These are phyloP conservation scores for Miltochrista miniata DNA, from an alignment of 2,888 invertebrate species.

Conservation along the genomic window DNA sequence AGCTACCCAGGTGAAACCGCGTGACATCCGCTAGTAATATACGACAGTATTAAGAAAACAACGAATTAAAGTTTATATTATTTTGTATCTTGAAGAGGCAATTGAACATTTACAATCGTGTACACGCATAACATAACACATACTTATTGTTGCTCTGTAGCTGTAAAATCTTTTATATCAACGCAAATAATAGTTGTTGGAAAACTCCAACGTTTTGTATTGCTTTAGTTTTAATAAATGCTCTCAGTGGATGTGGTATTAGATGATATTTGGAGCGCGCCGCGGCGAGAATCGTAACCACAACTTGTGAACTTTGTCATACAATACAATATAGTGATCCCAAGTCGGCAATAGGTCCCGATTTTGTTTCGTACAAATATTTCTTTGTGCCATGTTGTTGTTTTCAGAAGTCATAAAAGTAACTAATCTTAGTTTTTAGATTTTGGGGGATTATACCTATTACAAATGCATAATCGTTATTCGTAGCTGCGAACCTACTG, in stretches of 20 bases:
- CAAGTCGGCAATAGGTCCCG: slow-evolving; percentile 32
- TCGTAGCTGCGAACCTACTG: too few relatives aligned
- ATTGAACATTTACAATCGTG: too few relatives aligned
- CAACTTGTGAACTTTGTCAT: slow-evolving; percentile 36
- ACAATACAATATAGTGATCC: slow-evolving; percentile 29
- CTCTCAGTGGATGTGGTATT: slow-evolving; percentile 26
- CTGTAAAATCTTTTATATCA: slow-evolving; percentile 15
- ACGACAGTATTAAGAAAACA: too few relatives aligned
- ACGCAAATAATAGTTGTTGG: slow-evolving; percentile 19
- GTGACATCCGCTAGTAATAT: too few relatives aligned
- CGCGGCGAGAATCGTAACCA: slow-evolving; percentile 29
- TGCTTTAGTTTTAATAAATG: slow-evolving; percentile 39
- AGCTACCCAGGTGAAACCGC: too few relatives aligned
- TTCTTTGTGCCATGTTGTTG: slow-evolving; percentile 25
- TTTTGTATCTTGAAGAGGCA: too few relatives aligned
- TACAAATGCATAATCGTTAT: not conserved
- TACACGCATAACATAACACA: too few relatives aligned
- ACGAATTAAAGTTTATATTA: too few relatives aligned
- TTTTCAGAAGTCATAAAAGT: slow-evolving; percentile 27
- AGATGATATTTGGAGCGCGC: slow-evolving; percentile 36
- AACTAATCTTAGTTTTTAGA: slow-evolving; percentile 2
- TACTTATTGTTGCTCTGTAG: too few relatives aligned
- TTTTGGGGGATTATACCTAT: not conserved
- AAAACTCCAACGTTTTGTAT: slow-evolving; percentile 28
- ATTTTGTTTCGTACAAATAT: slow-evolving; percentile 31